These are phyloP conservation scores for Ptilorrhoa leucosticta DNA, from an alignment of 2,113 vertebrate species.

Conservation along the genomic window DNA sequence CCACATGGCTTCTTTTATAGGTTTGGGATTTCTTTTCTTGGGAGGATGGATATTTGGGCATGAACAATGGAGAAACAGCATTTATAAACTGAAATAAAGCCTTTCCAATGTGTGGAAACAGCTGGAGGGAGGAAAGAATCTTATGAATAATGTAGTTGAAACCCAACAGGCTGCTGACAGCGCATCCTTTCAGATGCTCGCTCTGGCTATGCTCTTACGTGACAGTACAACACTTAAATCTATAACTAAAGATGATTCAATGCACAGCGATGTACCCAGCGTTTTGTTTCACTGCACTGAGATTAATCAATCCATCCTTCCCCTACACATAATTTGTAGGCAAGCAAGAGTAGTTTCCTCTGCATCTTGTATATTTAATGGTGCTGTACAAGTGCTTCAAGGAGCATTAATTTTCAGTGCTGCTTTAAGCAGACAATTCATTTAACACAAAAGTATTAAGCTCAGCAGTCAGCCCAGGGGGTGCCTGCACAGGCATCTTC, in stretches of 20 bases:
- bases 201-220: neutral
- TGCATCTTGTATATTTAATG: neutral
- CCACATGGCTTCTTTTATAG: neutral
- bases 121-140: slow-evolving; percentile 5
- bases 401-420: neutral
- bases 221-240: neutral
- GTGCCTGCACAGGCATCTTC: neutral
- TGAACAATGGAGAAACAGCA: neutral
- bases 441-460: neutral
- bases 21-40: neutral
- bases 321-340: neutral
- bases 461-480: neutral
- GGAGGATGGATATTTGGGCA: neutral
- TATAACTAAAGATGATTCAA: neutral
- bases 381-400: neutral
- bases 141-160: neutral
- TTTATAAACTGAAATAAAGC: slow-evolving; percentile 19
- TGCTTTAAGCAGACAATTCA: neutral
- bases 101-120: slow-evolving; percentile 22
- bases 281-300: neutral
- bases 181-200: neutral
- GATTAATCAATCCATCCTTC: neutral
- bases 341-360: neutral
- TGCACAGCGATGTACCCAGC: neutral
- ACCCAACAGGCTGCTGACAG: neutral